Conservation (phyloP, 2,797 vertebrate species). For the Enteromius treurensis region DNA sequence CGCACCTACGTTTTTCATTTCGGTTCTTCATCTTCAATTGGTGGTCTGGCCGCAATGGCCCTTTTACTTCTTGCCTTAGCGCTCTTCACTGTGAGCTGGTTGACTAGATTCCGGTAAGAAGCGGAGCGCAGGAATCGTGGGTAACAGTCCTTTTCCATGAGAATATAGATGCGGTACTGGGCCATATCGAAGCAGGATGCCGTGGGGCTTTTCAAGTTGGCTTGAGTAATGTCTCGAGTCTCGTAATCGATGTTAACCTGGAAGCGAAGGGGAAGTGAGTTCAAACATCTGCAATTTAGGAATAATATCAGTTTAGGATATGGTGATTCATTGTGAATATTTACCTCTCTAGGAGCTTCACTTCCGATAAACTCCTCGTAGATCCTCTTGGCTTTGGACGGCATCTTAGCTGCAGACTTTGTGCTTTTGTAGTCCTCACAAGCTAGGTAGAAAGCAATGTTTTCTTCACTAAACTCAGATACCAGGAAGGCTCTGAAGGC, state of each 20-base stretch:
- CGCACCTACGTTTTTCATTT: conserved; percentile 29
- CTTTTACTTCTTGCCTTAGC: conserved; percentile 41
- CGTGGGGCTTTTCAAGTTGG: conserved; percentile 72
- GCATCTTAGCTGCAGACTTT: conserved; percentile 82
- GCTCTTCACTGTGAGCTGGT: conserved; percentile 65
- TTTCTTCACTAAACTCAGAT: conserved; percentile 97
- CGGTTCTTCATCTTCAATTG: conserved; percentile 14
- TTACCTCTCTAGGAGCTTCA: conserved; percentile 94
- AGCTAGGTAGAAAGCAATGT: conserved; percentile 95
- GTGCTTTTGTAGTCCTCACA: conserved; percentile 93
- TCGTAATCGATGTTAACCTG: conserved; percentile 84
- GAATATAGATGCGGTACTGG: conserved; percentile 80
- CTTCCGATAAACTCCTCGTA: conserved; percentile 91
- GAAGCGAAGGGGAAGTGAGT: conserved; percentile 10
- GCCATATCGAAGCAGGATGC: conserved; percentile 75
- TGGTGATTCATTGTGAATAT: background rate
- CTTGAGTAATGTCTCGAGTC: conserved; percentile 79
- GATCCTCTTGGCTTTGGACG: conserved; percentile 89
- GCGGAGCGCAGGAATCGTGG: conserved; percentile 79
- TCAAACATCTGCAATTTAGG: conserved; percentile 28
- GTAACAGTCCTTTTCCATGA: conserved; percentile 85
- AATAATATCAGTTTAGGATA: background rate
- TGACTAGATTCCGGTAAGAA: conserved; percentile 71
- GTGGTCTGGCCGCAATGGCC: conserved; percentile 13
- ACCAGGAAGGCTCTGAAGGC: conserved; percentile 92